Evolutionary conservation across 2,113 vertebrate genomes (phyloP), one percentile per base, ranked within the genome.

Genomic region (Spermophilus dauricus): DNA sequence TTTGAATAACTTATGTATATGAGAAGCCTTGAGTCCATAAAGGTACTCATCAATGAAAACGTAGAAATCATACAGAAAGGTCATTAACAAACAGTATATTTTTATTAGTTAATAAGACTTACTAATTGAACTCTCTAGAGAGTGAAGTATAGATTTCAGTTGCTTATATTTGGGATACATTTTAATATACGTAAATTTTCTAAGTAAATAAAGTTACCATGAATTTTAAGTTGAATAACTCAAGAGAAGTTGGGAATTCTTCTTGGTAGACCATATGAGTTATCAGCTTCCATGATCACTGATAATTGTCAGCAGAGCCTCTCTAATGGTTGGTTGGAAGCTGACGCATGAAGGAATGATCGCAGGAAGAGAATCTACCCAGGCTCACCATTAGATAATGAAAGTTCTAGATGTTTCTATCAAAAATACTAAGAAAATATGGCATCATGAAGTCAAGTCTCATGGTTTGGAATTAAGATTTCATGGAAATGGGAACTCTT

Each of bases 171-270:
- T 90, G 30, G 26, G 32, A 61, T n/a, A n/a, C 48, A 10, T 76
- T 51, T 70, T 32, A 56, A 28, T 45, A 48, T 24, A 39, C n/a
- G 1, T 39, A 61, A 8, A 39, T 72, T 86, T 80, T 81, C 14
- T 85, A 39, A 80, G 10, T 39, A 91, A 86, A 65, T 17, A 83
- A 17, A 24, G 45, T 18, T 63, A 61, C 5, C 39, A 32, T 76
- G 37, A 78, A 90, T 63, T 69, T 91, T 70, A 81, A 87, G 65
- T 39, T 56, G 3, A 73, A 89, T 56, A 82, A 84, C 63, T 88
- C 39, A 56, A 67, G 86, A 84, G 63, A 92, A 91, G 11, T 20
- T 78, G 32, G 26, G n/a, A 9, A 56, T 39, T 84, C 30, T 83
- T 80, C 80, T 88, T 83, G 13, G 32, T 20, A 61, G 30, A 45